Base-by-base conservation (phyloP, 2,113 vertebrate species). In the Scytalopus superciliaris region DNA sequence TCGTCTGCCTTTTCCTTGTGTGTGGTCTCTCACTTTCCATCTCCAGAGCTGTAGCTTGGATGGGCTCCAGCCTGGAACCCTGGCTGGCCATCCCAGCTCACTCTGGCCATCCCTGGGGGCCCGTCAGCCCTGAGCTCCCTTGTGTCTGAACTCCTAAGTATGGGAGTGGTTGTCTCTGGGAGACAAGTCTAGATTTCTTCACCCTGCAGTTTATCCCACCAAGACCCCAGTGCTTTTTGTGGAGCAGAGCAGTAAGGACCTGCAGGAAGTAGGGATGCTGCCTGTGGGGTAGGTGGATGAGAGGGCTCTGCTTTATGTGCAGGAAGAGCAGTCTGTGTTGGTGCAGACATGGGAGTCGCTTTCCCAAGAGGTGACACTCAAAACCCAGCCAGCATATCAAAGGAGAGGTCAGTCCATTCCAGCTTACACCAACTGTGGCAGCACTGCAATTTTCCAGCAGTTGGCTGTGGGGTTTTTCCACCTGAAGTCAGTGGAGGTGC, bases 291-390 rank as follows among this genome's bases (percentile, higher is more conserved):
- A n/a, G 35, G 2, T 57, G 57, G 39, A 3, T 7, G 5, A 47
- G 70, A 39, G 44, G 31, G 37, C 44, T 85, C 47, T 33, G 50
- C 69, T 33, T 47, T 2, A 0, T 0, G 0, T 62, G 62, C 19
- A 44, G 67, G 24, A 74, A 17, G 47, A 60, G 40, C 69, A 52
- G 27, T 31, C 52, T 42, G 35, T 12, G 2, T 53, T 5, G 3
- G 19, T 23, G 27, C 1, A 4, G 56, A 39, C 4, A 0, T 10
- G 52, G 47, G 31, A 6, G 11, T 53, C 0, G 0, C 56, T 85
- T 8, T 83, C 25, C 27, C 0, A 1, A 40, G 78, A 67, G 28
- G 12, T 42, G 44, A 52, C 30, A 4, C 66, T 66, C 37, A 35
- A n/a, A 69, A 18, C 42, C 42, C 13, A 86, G 44, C 35, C 2